phyloP scores from a whole-genome alignment of 1,140 invertebrate species.

The Microplitis mediator region DNA sequence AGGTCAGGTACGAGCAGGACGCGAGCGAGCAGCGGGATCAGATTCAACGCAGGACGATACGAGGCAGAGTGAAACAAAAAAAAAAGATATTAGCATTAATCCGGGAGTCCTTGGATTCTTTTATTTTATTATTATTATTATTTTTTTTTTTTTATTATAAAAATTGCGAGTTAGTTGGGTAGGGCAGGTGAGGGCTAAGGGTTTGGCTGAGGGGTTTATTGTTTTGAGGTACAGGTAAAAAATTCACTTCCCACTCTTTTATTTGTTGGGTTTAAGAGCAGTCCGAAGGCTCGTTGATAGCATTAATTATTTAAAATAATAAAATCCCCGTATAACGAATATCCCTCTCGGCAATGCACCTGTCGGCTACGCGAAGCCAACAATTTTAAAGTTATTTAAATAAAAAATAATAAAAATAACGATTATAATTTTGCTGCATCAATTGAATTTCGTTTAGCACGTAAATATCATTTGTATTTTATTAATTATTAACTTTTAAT shows the following conservation, averaged over 20 bases:
- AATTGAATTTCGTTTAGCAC: conserved; percentile 42
- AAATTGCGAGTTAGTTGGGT: conserved; percentile 29
- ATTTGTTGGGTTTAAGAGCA: conserved; percentile 18
- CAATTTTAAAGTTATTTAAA: not conserved
- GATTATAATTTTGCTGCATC: not conserved
- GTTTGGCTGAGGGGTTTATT: not conserved
- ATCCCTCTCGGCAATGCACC: conserved; percentile 47
- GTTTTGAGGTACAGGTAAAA: not conserved
- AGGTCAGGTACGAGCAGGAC: conserved; percentile 48
- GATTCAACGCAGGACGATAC: conserved; percentile 48
- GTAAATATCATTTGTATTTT: conserved; percentile 7
- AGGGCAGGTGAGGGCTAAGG: conserved; percentile 19
- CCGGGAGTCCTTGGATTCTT: not conserved
- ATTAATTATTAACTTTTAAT: not conserved
- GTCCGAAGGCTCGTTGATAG: conserved; percentile 21
- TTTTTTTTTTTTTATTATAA: conserved; percentile 15
- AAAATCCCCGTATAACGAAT: conserved; percentile 1
- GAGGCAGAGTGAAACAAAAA: conserved; percentile 56
- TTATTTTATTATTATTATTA: not conserved
- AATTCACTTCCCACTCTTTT: not conserved
- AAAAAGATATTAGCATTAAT: conserved; percentile 57
- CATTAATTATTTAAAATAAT: not conserved
- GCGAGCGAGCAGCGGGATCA: conserved; percentile 55
- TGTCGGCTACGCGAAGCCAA: conserved; percentile 34
- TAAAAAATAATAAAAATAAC: not conserved